Base-by-base conservation (phyloP, 2,113 vertebrate species). In the Osmerus eperlanus region DNA sequence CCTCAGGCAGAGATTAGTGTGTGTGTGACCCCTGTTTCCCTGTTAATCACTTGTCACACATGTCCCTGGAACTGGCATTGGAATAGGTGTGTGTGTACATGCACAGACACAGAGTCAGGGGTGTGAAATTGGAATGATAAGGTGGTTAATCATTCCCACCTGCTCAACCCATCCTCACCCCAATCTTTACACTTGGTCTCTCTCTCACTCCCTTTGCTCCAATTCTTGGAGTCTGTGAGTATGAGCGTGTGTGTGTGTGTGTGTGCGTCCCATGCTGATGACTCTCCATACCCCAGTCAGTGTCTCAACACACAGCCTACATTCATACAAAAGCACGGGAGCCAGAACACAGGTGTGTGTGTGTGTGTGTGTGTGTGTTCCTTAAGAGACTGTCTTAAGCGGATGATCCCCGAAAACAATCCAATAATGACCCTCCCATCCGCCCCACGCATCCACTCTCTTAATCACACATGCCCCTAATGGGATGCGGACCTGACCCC, bases 71-170 rank as follows among this genome's bases (percentile, higher is more conserved):
- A 79, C 80, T 76, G 80, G 61, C 71, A 64, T 82, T 84, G 87
- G 84, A 86, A 84, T 84, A 85, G 84, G 67, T 21, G 87, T 75
- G 78, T 75, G 78, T 75, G 66, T 76, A 67, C 67, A 77, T 85
- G 67, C 41, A 47, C 41, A 47, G 41, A 47, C 41, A 11, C 9
- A 47, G 81, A 86, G 72, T 80, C 72, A 65, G 78, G 78, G 75
- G 87, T 86, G 86, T 88, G 86, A 89, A 88, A 88, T 88, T 77
- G 79, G 73, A 84, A 78, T 83, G 87, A 88, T 88, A 79, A 90
- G 81, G 78, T 78, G 79, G 81, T 80, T 84, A 83, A 84, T 78
- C 80, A 77, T 73, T 70, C 41, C 65, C 83, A 80, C 79, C 76
- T 81, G 76, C 80, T 52, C 65, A 80, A 80, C 79, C 76, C 80